Percentiles rank a stretch among this genome's conserved stretches.
Conservation (phyloP, 2,797 vertebrate genomes). For the Rhyacichthys aspro region DNA sequence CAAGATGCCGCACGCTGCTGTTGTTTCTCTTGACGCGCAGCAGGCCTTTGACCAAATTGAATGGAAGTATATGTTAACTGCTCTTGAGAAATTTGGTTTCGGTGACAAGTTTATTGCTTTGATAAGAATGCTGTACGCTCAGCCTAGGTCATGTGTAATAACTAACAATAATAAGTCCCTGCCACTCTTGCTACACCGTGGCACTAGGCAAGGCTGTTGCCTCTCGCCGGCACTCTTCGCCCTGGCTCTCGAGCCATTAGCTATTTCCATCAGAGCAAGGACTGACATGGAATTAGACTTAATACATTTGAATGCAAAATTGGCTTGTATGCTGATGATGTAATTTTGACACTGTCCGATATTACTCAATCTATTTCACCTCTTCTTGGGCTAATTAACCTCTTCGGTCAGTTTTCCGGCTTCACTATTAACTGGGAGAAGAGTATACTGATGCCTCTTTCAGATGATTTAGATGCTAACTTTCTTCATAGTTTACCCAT, state of each 20-base stretch:
- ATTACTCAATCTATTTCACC: not conserved
- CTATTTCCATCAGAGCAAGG: conserved; percentile 1
- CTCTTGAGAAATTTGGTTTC: conserved; percentile 1
- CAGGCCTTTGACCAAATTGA: conserved; percentile 1
- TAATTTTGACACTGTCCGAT: not conserved
- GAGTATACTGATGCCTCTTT: not conserved
- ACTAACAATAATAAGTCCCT: conserved; percentile 2
- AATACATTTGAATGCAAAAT: not conserved
- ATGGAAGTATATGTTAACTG: not conserved
- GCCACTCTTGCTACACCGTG: not conserved
- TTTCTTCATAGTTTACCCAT: not conserved
- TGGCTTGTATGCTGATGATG: not conserved
- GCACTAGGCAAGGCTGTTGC: not conserved
- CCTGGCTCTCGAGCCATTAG: not conserved
- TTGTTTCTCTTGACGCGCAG: not conserved
- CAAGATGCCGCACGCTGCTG: not conserved
- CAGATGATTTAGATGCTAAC: not conserved
- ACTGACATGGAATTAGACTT: not conserved
- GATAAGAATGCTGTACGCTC: not conserved
- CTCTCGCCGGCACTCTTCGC: conserved; percentile 7
- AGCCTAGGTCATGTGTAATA: not conserved
- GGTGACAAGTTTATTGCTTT: not conserved
- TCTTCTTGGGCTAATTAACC: not conserved
- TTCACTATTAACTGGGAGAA: not conserved
- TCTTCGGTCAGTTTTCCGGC: not conserved